phyloP scores from a whole-genome alignment of 2,797 vertebrate genomes.

The Microhierax caerulescens region DNA sequence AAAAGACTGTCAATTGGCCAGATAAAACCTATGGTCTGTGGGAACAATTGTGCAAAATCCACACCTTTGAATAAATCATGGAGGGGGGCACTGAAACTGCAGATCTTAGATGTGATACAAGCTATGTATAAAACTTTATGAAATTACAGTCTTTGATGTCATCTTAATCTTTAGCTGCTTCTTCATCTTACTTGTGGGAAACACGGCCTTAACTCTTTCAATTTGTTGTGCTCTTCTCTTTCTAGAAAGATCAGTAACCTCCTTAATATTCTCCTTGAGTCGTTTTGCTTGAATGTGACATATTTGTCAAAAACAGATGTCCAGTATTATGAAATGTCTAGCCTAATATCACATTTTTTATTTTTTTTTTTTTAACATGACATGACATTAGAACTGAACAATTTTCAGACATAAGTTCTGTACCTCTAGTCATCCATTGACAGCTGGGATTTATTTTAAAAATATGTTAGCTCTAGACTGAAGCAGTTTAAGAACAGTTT shows the following conservation, averaged over 20 bases:
- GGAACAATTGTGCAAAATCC: not conserved
- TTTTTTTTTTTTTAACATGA: not conserved
- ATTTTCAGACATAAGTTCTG: not conserved
- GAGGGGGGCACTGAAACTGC: not conserved
- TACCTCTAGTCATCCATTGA: not conserved
- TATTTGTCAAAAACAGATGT: conserved; percentile 13
- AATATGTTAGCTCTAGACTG: not conserved
- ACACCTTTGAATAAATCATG: not conserved
- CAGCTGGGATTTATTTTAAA: conserved; percentile 20
- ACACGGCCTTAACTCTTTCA: not conserved
- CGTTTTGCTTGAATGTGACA: not conserved
- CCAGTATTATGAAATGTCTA: not conserved
- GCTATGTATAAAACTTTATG: not conserved
- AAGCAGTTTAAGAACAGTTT: not conserved
- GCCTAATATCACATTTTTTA: not conserved
- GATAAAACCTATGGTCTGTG: not conserved
- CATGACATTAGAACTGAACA: not conserved
- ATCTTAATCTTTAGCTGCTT: not conserved
- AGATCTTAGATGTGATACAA: not conserved
- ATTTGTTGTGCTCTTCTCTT: not conserved
- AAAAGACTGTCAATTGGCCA: not conserved
- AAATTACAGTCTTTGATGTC: not conserved
- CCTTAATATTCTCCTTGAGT: not conserved
- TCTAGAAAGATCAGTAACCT: not conserved
- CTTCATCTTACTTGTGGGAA: not conserved